Evolutionary conservation across 2,797 vertebrate genomes (phyloP).

Genomic region (Paguma larvata): DNA sequence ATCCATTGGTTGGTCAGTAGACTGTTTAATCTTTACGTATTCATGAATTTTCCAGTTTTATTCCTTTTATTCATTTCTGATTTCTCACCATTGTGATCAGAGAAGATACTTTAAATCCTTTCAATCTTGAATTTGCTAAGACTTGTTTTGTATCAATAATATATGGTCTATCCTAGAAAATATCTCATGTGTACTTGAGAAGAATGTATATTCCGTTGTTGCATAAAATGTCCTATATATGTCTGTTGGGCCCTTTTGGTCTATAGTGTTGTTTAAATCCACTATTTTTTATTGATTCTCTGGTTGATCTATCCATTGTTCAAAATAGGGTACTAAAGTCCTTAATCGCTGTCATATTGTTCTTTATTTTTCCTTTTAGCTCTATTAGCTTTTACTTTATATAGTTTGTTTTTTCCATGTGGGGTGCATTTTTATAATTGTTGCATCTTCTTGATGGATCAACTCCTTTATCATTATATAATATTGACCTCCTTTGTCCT

Average conservation of each 20-base stretch:
- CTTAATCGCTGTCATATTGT: not conserved
- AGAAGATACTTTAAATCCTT: not conserved
- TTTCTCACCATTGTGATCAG: not conserved
- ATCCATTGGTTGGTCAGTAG: not conserved
- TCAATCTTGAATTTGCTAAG: not conserved
- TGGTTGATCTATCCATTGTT: not conserved
- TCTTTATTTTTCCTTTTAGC: not conserved
- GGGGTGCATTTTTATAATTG: not conserved
- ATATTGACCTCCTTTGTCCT: not conserved
- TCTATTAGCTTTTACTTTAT: not conserved
- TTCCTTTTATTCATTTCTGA: not conserved
- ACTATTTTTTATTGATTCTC: not conserved
- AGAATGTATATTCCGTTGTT: not conserved
- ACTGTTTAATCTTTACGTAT: not conserved
- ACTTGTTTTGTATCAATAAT: not conserved
- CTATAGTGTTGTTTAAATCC: not conserved
- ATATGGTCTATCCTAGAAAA: not conserved
- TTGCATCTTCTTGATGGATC: not conserved
- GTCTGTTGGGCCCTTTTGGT: not conserved
- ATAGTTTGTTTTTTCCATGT: not conserved
- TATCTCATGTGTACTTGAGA: not conserved
- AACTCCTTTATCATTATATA: not conserved
- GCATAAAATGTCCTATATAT: not conserved
- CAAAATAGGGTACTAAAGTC: not conserved
- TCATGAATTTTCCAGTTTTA: not conserved